phyloP scores from a whole-genome alignment of 2,113 vertebrate genomes.

The Albula glossodonta region DNA sequence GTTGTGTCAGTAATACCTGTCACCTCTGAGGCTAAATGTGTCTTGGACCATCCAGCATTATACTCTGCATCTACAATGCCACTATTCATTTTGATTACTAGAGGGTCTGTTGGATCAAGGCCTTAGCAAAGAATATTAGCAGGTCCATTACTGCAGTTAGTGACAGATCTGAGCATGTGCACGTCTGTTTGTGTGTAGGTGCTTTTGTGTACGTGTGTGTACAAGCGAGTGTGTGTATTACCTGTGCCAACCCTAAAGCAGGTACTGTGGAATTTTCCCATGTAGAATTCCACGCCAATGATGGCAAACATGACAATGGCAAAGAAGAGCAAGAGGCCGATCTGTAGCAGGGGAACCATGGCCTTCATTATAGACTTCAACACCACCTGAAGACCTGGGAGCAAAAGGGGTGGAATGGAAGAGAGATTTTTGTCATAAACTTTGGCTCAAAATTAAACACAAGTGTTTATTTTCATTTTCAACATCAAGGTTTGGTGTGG shows the following conservation, averaged over 20 bases:
- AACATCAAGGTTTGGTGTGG: too few relatives aligned
- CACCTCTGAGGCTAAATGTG: too few relatives aligned
- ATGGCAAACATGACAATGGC: constrained; percentile 99
- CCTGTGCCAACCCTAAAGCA: constrained; percentile 86
- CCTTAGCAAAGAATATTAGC: not conserved
- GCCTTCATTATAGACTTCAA: constrained; percentile 99
- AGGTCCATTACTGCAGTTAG: not conserved
- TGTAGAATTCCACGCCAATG: constrained; percentile 96
- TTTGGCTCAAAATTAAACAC: not conserved
- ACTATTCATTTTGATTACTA: not conserved
- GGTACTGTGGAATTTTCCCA: constrained; percentile 93
- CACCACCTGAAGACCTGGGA: constrained; percentile 90
- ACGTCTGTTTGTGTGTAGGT: not conserved
- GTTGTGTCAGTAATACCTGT: too few relatives aligned
- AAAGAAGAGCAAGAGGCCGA: constrained; percentile 93
- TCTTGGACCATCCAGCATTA: not conserved
- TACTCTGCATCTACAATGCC: not conserved
- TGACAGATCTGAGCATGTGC: not conserved
- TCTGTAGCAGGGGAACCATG: constrained; percentile 95
- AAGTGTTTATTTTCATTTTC: too few relatives aligned
- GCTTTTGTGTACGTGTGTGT: not conserved
- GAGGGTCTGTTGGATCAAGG: not conserved
- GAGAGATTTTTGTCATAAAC: not conserved
- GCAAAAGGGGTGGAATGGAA: not conserved
- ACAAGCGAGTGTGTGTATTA: constrained; percentile 52